phyloP scores from a whole-genome alignment of 2,888 invertebrate genomes.

The Tetragnatha montana region DNA sequence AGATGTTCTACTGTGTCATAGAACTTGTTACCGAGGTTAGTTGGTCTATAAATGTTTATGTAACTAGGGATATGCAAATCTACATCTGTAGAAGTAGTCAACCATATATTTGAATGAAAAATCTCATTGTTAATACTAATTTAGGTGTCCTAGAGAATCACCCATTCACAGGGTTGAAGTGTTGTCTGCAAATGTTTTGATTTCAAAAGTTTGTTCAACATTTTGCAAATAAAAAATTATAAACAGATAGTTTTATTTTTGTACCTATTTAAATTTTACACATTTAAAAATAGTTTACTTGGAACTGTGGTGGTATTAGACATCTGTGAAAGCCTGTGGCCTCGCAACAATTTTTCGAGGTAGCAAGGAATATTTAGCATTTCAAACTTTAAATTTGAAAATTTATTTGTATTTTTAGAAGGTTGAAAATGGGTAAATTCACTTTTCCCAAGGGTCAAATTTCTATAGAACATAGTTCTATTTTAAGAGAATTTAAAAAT shows the following conservation, averaged over 20 bases:
- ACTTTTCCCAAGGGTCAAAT: too few species aligned
- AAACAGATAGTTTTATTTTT: neutral
- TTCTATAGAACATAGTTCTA: too few species aligned
- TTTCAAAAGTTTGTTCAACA: slow-evolving; percentile 40
- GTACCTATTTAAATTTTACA: too few species aligned
- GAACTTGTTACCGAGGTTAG: slow-evolving; percentile 54
- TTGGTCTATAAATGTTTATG: slow-evolving; percentile 44
- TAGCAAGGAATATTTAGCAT: too few species aligned
- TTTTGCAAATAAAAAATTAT: slow-evolving; percentile 59
- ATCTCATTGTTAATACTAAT: slow-evolving; percentile 64
- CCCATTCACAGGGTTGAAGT: slow-evolving; percentile 30
- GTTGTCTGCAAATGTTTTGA: slow-evolving; percentile 41
- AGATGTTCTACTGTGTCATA: slow-evolving; percentile 58
- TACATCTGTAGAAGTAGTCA: slow-evolving; percentile 59
- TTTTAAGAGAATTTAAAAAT: too few species aligned
- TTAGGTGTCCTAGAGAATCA: slow-evolving; percentile 59
- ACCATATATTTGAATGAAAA: slow-evolving; percentile 35
- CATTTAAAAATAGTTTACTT: too few species aligned
- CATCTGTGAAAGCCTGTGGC: too few species aligned
- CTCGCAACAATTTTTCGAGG: too few species aligned
- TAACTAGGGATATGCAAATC: slow-evolving; percentile 8
- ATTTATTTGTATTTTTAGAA: too few species aligned
- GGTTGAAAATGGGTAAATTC: too few species aligned
- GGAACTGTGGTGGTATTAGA: too few species aligned
- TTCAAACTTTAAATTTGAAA: too few species aligned